Percentiles rank a stretch among this genome's conserved stretches.
Evolutionary conservation across 2,888 invertebrate genomes (phyloP).

Genomic region (Lasioglossum leucozonium): DNA sequence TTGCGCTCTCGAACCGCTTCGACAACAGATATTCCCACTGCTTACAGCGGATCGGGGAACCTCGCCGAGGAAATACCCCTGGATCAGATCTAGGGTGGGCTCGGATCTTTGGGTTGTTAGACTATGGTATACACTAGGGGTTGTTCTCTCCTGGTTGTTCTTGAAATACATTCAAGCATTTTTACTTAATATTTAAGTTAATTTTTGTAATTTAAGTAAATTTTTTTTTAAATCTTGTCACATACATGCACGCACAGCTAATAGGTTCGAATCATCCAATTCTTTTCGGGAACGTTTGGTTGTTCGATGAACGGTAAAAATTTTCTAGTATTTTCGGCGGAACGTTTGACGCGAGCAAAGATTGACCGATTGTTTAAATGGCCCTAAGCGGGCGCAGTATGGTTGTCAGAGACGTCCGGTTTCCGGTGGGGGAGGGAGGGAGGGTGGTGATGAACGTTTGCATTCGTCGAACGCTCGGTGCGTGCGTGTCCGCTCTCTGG

Average conservation of each 20-base stretch:
- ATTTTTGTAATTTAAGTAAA: too few species aligned
- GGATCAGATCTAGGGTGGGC: neutral
- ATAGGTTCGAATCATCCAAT: too few species aligned
- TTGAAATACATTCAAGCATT: too few species aligned
- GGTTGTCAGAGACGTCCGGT: conserved; percentile 8
- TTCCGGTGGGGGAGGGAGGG: neutral
- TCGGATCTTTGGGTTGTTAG: neutral
- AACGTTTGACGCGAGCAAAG: neutral
- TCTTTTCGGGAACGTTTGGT: too few species aligned
- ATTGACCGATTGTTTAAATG: neutral
- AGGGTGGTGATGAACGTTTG: conserved; percentile 30
- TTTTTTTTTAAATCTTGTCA: too few species aligned
- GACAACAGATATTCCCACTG: conserved; percentile 1
- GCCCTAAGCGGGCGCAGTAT: neutral
- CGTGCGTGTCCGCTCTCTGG: conserved; percentile 8
- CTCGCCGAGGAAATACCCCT: neutral
- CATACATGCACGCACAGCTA: too few species aligned
- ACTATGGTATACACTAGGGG: neutral
- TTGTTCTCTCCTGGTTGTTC: neutral
- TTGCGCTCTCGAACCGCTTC: conserved; percentile 11
- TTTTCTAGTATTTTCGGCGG: too few species aligned
- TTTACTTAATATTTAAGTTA: too few species aligned
- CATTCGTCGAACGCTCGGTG: conserved; percentile 37
- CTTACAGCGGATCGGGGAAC: neutral
- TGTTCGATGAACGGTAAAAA: too few species aligned